Evolutionary conservation across 2,888 invertebrate species (phyloP).

Genomic region (Pseudococcus jackbeardsleyi): DNA sequence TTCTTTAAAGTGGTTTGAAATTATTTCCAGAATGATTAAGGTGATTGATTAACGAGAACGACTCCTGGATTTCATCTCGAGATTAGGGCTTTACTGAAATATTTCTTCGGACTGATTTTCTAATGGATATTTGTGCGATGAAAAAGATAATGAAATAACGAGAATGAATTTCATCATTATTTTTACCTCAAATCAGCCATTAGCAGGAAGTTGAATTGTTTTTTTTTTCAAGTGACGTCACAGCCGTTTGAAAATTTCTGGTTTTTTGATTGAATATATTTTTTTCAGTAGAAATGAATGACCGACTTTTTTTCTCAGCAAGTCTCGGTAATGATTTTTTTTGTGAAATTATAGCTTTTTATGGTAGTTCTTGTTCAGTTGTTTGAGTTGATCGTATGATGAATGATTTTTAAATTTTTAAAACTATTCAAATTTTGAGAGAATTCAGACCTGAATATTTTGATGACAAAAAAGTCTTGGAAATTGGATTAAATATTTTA

Average conservation of each 20-base stretch:
- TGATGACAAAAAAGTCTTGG: no score
- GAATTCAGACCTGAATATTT: no score
- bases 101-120: background rate
- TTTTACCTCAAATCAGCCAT: background rate
- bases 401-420: no score
- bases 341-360: no score
- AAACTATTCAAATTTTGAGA: no score
- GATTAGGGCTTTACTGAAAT: background rate
- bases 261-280: background rate
- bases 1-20: background rate
- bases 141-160: background rate
- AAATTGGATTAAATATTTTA: no score
- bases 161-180: background rate
- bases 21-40: background rate
- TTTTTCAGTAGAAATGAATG: background rate
- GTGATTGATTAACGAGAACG: constrained; percentile 2
- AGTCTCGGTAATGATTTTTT: background rate
- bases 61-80: background rate
- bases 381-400: no score
- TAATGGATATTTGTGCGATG: background rate
- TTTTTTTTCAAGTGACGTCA: background rate
- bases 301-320: background rate
- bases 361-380: background rate
- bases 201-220: background rate
- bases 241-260: background rate